A percentile compares a stretch with the other conserved stretches of the same genome.
These are phyloP conservation scores for Spicauda simplicius DNA, from an alignment of 2,888 invertebrate genomes.

Conservation along the genomic window DNA sequence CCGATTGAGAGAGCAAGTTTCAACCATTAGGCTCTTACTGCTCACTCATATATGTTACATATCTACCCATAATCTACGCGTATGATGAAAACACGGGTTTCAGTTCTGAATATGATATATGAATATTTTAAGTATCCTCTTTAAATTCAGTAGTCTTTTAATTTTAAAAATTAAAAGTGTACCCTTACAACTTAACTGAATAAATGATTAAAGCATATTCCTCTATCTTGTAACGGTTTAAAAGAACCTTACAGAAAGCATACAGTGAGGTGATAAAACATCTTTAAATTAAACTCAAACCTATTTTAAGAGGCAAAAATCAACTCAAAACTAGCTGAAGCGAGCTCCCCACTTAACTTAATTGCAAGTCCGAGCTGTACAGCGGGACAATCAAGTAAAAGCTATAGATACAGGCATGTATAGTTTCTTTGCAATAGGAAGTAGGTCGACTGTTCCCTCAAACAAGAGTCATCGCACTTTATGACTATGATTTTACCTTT, in stretches of 20 bases:
- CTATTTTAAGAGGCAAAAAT: neutral
- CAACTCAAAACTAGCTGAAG: neutral
- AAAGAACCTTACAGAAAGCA: neutral
- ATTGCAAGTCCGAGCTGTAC: slow-evolving; percentile 22
- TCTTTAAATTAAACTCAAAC: neutral
- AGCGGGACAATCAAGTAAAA: slow-evolving; percentile 29
- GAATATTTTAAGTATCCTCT: too few species aligned
- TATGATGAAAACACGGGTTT: too few species aligned
- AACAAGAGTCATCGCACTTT: slow-evolving; percentile 8
- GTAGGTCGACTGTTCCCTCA: slow-evolving; percentile 19
- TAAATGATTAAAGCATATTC: too few species aligned
- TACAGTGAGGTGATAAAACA: neutral
- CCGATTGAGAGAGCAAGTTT: too few species aligned
- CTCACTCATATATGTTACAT: too few species aligned
- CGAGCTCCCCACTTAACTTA: slow-evolving; percentile 14
- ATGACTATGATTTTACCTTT: neutral
- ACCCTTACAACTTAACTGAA: too few species aligned
- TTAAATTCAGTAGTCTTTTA: too few species aligned
- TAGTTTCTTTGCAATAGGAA: neutral
- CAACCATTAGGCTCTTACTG: too few species aligned
- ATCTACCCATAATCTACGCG: too few species aligned
- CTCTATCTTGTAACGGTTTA: too few species aligned
- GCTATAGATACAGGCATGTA: neutral
- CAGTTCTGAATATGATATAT: too few species aligned
- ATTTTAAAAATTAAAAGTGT: too few species aligned